Evolutionary conservation across 2,888 invertebrate species (phyloP), one percentile per base, ranked within the genome.

Genomic region (Noctua fimbriata): DNA sequence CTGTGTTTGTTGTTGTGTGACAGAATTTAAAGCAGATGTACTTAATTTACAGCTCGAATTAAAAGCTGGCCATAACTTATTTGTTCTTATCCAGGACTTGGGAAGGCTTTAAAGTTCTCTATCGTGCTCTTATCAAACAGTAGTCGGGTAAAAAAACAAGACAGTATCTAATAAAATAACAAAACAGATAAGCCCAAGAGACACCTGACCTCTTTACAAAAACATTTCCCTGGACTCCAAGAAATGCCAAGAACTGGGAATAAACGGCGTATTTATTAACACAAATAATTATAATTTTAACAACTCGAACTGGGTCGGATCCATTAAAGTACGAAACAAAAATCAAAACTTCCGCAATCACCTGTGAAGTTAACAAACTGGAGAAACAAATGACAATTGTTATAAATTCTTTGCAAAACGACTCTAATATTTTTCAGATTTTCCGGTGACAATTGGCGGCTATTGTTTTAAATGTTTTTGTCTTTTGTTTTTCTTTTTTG

Each of bases 311-410:
- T 83, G 76, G 83, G 82, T 84, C 81, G 70, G 76, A 63, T 47
- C 82, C 81, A 89, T 87, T 89, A 86, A 83, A 87, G 77, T 78
- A 52, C 32, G 58, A 69, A 85, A 89, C 83, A 88, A 86, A 88
- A 87, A 81, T 87, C 78, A 76, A 79, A 89, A 88, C 84, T 88
- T 89, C 79, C 77, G 75, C 81, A 84, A 87, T 88, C 89, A 85
- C 86, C 86, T 86, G 89, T 84, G 82, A 89, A 89, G 69, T 84
- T 81, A 67, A 88, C 73, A 82, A 89, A 81, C 77, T 70, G 79
- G 72, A 76, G 78, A 74, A 76, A 80, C 70, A 81, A 88, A 87
- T 81, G 76, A 72, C 78, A 81, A 82, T 86, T 77, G 73, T 84
- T 89, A 80, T 44, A 73, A 78, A 87, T 85, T 82, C 78, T 85